Conservation (phyloP, 2,113 vertebrate species). For the Nerophis ophidion region DNA sequence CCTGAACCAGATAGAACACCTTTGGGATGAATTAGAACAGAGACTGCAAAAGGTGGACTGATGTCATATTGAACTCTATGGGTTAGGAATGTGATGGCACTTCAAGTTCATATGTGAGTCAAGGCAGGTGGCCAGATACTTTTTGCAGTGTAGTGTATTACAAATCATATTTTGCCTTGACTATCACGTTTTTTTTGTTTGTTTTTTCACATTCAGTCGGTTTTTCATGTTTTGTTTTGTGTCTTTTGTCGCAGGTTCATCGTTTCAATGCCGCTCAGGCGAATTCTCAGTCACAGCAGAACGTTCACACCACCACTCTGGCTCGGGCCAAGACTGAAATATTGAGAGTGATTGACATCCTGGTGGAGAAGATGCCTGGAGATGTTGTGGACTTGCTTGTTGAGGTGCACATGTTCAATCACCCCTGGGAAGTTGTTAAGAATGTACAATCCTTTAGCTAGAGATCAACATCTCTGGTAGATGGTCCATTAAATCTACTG, state of each 20-base stretch:
- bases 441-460: background rate
- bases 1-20: no score
- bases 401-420: constrained; percentile 72
- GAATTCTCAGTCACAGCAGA: constrained; percentile 93
- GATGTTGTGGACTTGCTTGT: constrained; percentile 94
- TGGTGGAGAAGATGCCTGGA: constrained; percentile 93
- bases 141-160: no score
- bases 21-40: no score
- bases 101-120: no score
- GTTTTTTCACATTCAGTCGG: no score
- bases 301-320: constrained; percentile 84
- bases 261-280: constrained; percentile 89
- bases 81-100: no score
- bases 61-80: no score
- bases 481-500: background rate
- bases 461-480: background rate
- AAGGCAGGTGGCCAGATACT: no score
- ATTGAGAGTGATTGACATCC: constrained; percentile 89
- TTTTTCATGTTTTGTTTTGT: background rate
- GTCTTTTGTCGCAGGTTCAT: constrained; percentile 75
- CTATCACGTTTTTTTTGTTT: no score
- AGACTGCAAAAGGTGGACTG: no score
- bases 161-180: no score
- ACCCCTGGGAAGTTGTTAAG: background rate
- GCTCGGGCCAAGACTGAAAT: constrained; percentile 90